A percentile compares a stretch with the other conserved stretches of the same genome.
Conservation (phyloP, 2,888 invertebrate genomes). For the Omphaloscelis lunosa region DNA sequence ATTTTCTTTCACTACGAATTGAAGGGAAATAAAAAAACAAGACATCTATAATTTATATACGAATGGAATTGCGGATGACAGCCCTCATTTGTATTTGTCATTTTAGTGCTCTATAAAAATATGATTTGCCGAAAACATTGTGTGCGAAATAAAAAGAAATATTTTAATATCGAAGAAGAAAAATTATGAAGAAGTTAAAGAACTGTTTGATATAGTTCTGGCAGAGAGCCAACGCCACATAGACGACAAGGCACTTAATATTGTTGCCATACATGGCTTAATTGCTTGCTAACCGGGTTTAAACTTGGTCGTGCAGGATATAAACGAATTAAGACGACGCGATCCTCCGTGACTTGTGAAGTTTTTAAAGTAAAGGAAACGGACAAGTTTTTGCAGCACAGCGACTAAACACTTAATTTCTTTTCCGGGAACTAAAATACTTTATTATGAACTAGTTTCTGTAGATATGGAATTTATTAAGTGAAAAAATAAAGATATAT, state of each 20-base stretch:
- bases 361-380: conserved; percentile 48
- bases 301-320: conserved; percentile 55
- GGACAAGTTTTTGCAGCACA: conserved; percentile 45
- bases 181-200: conserved; percentile 55
- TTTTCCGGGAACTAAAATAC: conserved; percentile 33
- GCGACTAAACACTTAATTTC: conserved; percentile 45
- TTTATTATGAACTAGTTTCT: conserved; percentile 37
- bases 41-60: conserved; percentile 54
- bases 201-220: conserved; percentile 51
- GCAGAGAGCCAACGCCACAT: conserved; percentile 52
- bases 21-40: conserved; percentile 43
- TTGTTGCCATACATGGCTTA: conserved; percentile 64
- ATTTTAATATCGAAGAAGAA: conserved; percentile 59
- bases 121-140: conserved; percentile 60
- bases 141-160: conserved; percentile 52
- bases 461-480: conserved; percentile 5
- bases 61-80: conserved; percentile 49
- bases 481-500: conserved; percentile 11
- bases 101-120: conserved; percentile 65
- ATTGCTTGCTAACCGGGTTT: conserved; percentile 64
- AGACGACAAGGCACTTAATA: conserved; percentile 54
- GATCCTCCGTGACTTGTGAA: conserved; percentile 52
- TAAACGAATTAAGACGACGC: conserved; percentile 63
- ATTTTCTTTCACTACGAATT: conserved; percentile 43
- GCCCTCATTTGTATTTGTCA: conserved; percentile 53